These are phyloP conservation scores for Drosophila flavopinicola DNA, from an alignment of 2,888 invertebrate genomes.

Conservation along the genomic window DNA sequence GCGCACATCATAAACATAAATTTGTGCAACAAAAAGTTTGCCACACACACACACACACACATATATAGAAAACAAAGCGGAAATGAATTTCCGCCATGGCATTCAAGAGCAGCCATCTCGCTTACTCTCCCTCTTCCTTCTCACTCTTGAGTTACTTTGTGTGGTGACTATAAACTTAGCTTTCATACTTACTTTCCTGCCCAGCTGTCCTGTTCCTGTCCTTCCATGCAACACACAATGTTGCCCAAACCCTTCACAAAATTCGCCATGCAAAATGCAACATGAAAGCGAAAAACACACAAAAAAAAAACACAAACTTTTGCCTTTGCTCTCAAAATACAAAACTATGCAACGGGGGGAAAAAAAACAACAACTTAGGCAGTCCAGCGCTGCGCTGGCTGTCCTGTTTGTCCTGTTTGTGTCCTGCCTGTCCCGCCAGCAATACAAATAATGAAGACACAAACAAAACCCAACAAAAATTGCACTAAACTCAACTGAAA, in stretches of 20 bases:
- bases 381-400: slow-evolving; percentile 5
- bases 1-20: slow-evolving; percentile 75
- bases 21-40: slow-evolving; percentile 59
- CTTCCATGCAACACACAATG: slow-evolving; percentile 63
- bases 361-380: not conserved
- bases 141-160: slow-evolving; percentile 48
- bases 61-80: slow-evolving; percentile 59
- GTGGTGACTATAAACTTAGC: slow-evolving; percentile 67
- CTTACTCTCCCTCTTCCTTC: not conserved
- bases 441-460: slow-evolving; percentile 74
- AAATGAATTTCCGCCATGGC: slow-evolving; percentile 75
- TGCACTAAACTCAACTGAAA: slow-evolving; percentile 56
- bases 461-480: slow-evolving; percentile 34
- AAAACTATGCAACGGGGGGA: slow-evolving; percentile 41
- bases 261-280: slow-evolving; percentile 67
- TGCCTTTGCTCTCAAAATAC: slow-evolving; percentile 55
- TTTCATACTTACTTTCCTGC: slow-evolving; percentile 61
- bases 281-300: slow-evolving; percentile 60
- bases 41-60: slow-evolving; percentile 34
- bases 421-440: slow-evolving; percentile 19
- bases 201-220: slow-evolving; percentile 46
- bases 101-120: slow-evolving; percentile 51
- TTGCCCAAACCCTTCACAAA: slow-evolving; percentile 25
- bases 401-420: not conserved
- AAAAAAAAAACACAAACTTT: slow-evolving; percentile 51